Percentiles rank a stretch among this genome's conserved stretches.
Conservation (phyloP, 2,113 vertebrate species). For the Oophaga pumilio region DNA sequence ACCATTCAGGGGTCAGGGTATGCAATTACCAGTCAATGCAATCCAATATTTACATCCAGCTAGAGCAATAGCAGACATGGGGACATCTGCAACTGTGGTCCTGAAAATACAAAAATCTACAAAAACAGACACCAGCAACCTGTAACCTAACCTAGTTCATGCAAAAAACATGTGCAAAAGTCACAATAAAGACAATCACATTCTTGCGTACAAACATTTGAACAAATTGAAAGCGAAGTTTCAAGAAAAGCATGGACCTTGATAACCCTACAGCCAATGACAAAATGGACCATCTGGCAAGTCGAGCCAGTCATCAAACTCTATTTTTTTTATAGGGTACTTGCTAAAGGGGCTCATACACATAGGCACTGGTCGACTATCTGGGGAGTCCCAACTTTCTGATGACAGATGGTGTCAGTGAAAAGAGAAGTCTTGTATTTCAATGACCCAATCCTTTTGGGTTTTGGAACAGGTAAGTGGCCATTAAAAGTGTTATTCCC, state of each 20-base stretch:
- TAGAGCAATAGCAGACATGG: not conserved
- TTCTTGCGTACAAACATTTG: not conserved
- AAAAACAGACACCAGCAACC: not conserved
- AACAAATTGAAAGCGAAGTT: too few relatives aligned
- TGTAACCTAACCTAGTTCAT: not conserved
- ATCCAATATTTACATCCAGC: not conserved
- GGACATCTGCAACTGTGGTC: not conserved
- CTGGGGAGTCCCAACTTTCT: too few relatives aligned
- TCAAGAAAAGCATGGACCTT: not conserved
- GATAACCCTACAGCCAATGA: not conserved
- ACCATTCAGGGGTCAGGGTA: not conserved
- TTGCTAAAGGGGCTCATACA: not conserved
- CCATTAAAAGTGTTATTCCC: too few relatives aligned
- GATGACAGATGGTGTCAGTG: too few relatives aligned
- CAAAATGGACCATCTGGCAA: not conserved
- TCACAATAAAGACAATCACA: not conserved
- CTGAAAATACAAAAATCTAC: not conserved
- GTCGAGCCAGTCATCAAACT: not conserved
- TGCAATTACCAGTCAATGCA: not conserved
- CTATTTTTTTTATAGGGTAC: not conserved
- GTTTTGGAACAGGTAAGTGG: too few relatives aligned
- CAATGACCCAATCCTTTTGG: too few relatives aligned
- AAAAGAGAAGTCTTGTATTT: too few relatives aligned
- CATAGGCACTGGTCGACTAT: too few relatives aligned
- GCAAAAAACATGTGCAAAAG: not conserved